Conservation (phyloP, 2,888 invertebrate species). For the Cataglyphis altisquamis region DNA sequence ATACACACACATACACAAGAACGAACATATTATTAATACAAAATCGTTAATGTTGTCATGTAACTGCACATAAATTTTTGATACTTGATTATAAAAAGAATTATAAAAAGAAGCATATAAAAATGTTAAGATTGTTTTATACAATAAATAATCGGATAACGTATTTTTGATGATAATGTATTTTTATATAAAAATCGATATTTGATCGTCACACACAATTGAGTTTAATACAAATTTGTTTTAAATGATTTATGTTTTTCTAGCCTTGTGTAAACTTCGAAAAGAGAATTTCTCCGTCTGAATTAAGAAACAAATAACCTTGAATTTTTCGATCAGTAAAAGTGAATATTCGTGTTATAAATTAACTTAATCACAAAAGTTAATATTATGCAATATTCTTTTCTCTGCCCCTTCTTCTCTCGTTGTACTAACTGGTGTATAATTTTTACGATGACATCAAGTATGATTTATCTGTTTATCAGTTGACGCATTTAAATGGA, state of each 20-base stretch:
- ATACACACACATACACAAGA: too few relatives aligned
- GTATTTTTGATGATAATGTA: not conserved
- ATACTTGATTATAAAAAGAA: not conserved
- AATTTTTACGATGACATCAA: slow-evolving; percentile 15
- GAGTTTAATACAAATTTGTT: not conserved
- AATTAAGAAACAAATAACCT: not conserved
- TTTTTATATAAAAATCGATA: slow-evolving; percentile 16
- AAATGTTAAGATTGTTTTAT: not conserved
- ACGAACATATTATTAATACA: not conserved
- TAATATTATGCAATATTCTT: not conserved
- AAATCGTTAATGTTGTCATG: not conserved
- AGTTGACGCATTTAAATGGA: slow-evolving; percentile 21
- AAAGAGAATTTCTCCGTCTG: not conserved
- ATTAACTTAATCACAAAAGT: not conserved
- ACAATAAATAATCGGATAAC: not conserved
- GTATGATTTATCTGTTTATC: slow-evolving; percentile 44
- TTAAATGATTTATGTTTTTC: not conserved
- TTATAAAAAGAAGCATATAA: not conserved
- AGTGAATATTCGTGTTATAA: not conserved
- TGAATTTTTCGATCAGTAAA: not conserved
- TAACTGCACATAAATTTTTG: not conserved
- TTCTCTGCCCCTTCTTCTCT: not conserved
- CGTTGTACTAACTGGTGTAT: not conserved
- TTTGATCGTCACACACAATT: not conserved
- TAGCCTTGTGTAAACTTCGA: not conserved